A percentile compares a stretch with the other conserved stretches of the same genome.
Conservation (phyloP, 2,113 vertebrate genomes). For the Todiramphus chloris region DNA sequence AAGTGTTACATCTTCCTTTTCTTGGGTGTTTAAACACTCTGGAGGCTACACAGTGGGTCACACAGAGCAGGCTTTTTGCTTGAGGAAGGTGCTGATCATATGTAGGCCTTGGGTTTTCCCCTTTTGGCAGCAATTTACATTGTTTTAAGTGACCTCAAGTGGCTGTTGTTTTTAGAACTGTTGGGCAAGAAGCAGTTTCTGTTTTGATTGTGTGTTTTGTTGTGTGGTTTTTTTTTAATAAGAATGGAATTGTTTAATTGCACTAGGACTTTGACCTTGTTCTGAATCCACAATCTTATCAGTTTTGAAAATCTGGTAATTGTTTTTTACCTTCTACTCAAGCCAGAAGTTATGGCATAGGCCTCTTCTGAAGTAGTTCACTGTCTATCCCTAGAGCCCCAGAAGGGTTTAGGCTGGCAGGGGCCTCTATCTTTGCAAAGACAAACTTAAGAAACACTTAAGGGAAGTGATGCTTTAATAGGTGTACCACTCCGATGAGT, state of each 20-base stretch:
- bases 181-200: slow-evolving; percentile 34
- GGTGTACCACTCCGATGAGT: background rate
- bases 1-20: background rate
- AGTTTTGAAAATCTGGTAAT: background rate
- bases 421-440: background rate
- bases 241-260: slow-evolving; percentile 32
- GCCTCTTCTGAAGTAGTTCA: background rate
- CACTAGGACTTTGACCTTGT: background rate
- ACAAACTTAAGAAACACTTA: background rate
- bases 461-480: background rate
- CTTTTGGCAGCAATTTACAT: slow-evolving; percentile 9
- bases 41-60: background rate
- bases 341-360: background rate
- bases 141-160: slow-evolving; percentile 31
- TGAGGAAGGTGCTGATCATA: background rate
- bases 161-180: slow-evolving; percentile 44
- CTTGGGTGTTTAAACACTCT: background rate
- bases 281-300: background rate
- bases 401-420: background rate
- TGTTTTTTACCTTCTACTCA: background rate
- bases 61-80: slow-evolving; percentile 12
- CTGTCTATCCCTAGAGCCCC: background rate
- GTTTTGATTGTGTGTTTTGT: background rate
- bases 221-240: background rate
- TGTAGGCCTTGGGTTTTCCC: slow-evolving; percentile 34